phyloP scores from a whole-genome alignment of 2,888 invertebrate genomes.

The Trichacis sp. region DNA sequence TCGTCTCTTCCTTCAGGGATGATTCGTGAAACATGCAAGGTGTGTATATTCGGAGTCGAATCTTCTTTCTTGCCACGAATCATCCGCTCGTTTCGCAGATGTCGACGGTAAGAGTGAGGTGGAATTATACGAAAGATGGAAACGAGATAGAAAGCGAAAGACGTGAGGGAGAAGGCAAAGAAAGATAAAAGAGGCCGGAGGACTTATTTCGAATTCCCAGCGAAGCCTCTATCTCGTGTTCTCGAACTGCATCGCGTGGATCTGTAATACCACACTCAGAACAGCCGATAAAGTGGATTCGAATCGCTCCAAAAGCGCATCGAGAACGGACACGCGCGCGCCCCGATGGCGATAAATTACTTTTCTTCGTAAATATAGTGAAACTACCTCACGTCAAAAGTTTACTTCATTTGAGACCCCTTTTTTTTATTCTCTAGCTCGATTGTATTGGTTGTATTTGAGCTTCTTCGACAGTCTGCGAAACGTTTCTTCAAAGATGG shows the following conservation, averaged over 20 bases:
- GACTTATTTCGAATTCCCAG: slow-evolving; percentile 42
- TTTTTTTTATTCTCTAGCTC: no score
- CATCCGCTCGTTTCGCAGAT: slow-evolving; percentile 38
- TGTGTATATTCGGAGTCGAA: slow-evolving; percentile 33
- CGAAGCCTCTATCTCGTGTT: slow-evolving; percentile 36
- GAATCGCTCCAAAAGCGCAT: slow-evolving; percentile 34
- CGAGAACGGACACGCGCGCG: slow-evolving; percentile 20
- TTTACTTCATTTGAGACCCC: no score
- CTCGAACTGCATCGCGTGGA: slow-evolving; percentile 32
- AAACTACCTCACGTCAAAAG: no score
- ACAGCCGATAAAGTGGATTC: slow-evolving; percentile 35
- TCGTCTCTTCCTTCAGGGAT: slow-evolving; percentile 17
- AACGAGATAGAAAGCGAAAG: slow-evolving; percentile 2
- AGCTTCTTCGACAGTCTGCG: no score
- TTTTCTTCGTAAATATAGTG: slow-evolving; percentile 3
- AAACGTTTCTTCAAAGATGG: no score
- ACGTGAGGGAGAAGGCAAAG: slow-evolving; percentile 23
- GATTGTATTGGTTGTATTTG: no score
- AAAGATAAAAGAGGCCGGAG: background rate
- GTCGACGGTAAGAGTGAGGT: slow-evolving; percentile 28
- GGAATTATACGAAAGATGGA: slow-evolving; percentile 26
- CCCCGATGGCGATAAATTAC: slow-evolving; percentile 18
- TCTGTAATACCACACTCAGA: slow-evolving; percentile 30
- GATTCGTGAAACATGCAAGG: slow-evolving; percentile 33
- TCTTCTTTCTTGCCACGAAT: slow-evolving; percentile 34